Evolutionary conservation across 2,113 vertebrate species (phyloP).

Genomic region (Crotalus tigris): DNA sequence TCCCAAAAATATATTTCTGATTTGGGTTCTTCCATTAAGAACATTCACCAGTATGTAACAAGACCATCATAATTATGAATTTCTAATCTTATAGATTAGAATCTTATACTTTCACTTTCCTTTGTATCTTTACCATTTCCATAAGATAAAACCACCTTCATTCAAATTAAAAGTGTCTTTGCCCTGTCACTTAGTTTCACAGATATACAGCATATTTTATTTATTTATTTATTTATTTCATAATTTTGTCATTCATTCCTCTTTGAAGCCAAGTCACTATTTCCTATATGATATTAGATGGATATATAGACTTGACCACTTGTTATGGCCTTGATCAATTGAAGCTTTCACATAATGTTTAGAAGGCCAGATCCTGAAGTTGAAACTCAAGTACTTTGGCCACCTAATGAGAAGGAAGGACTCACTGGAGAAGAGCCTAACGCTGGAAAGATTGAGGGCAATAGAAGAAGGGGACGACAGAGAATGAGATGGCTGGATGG

Average conservation of each 20-base stretch:
- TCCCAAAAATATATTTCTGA: background rate
- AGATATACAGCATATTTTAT: background rate
- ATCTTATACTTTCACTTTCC: background rate
- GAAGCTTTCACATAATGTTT: background rate
- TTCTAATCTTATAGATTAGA: background rate
- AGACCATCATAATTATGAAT: background rate
- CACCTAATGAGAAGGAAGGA: too few species aligned
- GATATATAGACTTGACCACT: background rate
- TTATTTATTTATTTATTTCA: background rate
- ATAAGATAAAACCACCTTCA: background rate
- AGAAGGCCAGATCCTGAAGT: background rate
- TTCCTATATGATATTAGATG: background rate
- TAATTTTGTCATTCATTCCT: background rate
- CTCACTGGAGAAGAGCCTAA: too few species aligned
- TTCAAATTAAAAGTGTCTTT: background rate
- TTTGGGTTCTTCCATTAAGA: background rate
- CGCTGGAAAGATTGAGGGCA: too few species aligned
- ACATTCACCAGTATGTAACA: background rate
- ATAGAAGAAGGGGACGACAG: too few species aligned
- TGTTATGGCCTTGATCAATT: background rate
- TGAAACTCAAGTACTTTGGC: too few species aligned
- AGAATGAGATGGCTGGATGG: too few species aligned
- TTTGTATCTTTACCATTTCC: background rate
- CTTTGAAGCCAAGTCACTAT: background rate
- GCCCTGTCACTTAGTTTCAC: background rate